Base-by-base conservation (phyloP, 92 coral and sea anemone species). In the Galaxea fascicularis region DNA sequence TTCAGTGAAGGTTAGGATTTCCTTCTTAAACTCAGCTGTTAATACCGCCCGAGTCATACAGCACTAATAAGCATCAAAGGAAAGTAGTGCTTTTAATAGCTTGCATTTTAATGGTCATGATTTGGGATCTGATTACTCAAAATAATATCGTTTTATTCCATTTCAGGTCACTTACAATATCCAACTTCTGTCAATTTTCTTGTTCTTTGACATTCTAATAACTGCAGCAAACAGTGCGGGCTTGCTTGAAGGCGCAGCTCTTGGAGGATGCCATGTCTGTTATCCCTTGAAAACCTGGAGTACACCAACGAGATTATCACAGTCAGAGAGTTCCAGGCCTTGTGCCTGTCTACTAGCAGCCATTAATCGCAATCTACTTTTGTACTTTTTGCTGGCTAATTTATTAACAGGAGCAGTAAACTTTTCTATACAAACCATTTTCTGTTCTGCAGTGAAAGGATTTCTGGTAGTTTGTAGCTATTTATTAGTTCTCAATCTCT, bases 111-210 rank as follows among this genome's bases (percentile, higher is more conserved):
- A 64, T 20, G 28, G 17, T 15, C 54, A 15, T 0, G 10, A 0
- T 49, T 49, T 35, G 41, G 41, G 41, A 6, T 35, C 41, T 2
- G 41, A 2, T 35, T 35, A 35, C 41, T 35, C 41, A 35, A 35
- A 35, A 35, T 2, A 35, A 12, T 76, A 14, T 60, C 25, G 4
- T 26, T 73, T 58, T 44, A 4, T 78, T 78, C 62, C 20, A 44
- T 85, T 62, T 14, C 88, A 95, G 98, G 91, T 94, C 87, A 95
- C 94, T 28, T 95, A 92, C 89, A 96, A 92, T 85, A 74, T 92
- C 11, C 98, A 92, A 59, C 66, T 96, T 10, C 92, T 96, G 10
- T 56, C 94, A 66, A 80, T 91, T 72, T 94, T 96, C 72, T 92
- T 96, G 41, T 69, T 90, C 25, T 91, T 82, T 14, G 98, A 96